phyloP scores from a whole-genome alignment of 1,140 invertebrate genomes.

The Drosophila orena region DNA sequence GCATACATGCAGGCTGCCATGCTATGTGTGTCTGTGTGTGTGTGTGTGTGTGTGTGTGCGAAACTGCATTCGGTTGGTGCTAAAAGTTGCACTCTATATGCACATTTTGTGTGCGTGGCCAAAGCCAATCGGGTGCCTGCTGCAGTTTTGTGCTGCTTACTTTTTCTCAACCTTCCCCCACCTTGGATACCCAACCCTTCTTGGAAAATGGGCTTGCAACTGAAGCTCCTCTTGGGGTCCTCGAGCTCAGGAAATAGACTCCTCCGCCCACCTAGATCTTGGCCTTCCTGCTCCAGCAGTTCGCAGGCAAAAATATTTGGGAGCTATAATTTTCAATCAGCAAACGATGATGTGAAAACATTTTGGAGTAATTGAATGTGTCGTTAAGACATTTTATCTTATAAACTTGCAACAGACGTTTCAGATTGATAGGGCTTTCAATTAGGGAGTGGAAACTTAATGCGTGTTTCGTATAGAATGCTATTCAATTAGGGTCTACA shows the following conservation, averaged over 20 bases:
- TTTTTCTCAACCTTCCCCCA: slow-evolving; percentile 37
- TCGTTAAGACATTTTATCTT: slow-evolving; percentile 25
- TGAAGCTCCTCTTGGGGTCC: slow-evolving; percentile 19
- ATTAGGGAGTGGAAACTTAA: background rate
- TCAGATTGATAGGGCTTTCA: background rate
- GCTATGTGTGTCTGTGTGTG: background rate
- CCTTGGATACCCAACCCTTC: background rate
- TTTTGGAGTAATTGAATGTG: slow-evolving; percentile 38
- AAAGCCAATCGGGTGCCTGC: slow-evolving; percentile 79
- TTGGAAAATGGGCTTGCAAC: background rate
- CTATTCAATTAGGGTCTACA: background rate
- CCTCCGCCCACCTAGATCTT: slow-evolving; percentile 25
- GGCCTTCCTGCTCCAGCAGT: slow-evolving; percentile 10
- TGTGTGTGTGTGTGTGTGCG: slow-evolving; percentile 39
- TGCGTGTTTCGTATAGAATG: background rate
- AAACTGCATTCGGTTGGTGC: slow-evolving; percentile 84
- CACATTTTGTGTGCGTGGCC: slow-evolving; percentile 83
- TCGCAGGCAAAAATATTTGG: slow-evolving; percentile 21
- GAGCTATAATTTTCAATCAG: slow-evolving; percentile 10
- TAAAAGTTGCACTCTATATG: slow-evolving; percentile 84
- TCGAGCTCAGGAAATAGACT: slow-evolving; percentile 22
- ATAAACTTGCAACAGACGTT: background rate
- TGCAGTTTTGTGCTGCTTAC: slow-evolving; percentile 66
- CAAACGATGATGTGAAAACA: slow-evolving; percentile 37
- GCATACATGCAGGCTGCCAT: slow-evolving; percentile 14